These are phyloP conservation scores for Caenorhabditis afra DNA, from an alignment of 2,888 invertebrate genomes.

Conservation along the genomic window DNA sequence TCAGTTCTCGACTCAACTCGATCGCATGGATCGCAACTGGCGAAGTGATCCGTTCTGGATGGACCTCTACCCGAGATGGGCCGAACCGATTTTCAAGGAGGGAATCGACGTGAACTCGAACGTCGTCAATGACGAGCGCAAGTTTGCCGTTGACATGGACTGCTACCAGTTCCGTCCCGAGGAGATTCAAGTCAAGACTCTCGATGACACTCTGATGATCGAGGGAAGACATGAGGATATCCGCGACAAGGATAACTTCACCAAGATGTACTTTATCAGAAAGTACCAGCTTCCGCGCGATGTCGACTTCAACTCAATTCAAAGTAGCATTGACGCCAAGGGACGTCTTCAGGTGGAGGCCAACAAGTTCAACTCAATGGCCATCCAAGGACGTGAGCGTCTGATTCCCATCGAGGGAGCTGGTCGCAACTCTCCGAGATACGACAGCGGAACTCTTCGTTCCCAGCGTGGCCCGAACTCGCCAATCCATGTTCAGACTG, in stretches of 20 bases:
- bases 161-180: conserved; percentile 80
- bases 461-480: conserved; percentile 62
- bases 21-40: conserved; percentile 79
- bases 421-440: conserved; percentile 54
- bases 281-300: conserved; percentile 79
- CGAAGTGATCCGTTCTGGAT: conserved; percentile 79
- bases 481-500: conserved; percentile 69
- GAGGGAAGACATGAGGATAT: conserved; percentile 80
- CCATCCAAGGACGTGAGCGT: conserved; percentile 75
- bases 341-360: conserved; percentile 79
- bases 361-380: conserved; percentile 68
- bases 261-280: conserved; percentile 79
- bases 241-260: conserved; percentile 77
- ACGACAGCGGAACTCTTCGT: conserved; percentile 42
- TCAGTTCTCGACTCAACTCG: conserved; percentile 78
- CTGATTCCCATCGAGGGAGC: conserved; percentile 77
- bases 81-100: conserved; percentile 78
- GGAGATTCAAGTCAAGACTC: conserved; percentile 79
- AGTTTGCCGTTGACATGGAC: conserved; percentile 79
- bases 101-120: conserved; percentile 77
- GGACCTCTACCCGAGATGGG: conserved; percentile 79
- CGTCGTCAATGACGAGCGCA: conserved; percentile 74
- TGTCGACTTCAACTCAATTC: conserved; percentile 74
- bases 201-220: conserved; percentile 79
- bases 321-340: conserved; percentile 74